phyloP scores from a whole-genome alignment of 2,888 invertebrate species.

The Drosophila neonasuta region DNA sequence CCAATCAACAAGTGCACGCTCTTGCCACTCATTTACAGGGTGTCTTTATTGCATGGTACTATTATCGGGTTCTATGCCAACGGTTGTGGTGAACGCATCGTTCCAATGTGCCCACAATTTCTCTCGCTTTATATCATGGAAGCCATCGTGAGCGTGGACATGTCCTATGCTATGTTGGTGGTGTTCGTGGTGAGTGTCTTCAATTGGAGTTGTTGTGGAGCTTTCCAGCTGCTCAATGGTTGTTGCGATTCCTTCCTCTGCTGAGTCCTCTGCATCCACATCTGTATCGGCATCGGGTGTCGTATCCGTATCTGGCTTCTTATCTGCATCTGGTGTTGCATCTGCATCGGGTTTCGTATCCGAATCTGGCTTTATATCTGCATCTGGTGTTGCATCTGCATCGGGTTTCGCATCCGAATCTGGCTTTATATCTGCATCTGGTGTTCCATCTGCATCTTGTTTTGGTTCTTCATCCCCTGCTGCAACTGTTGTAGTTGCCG shows the following conservation, averaged over 20 bases:
- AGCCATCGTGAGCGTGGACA: slow-evolving; percentile 54
- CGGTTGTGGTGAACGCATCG: slow-evolving; percentile 35
- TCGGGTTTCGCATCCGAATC: not conserved
- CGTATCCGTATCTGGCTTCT: not conserved
- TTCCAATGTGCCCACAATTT: slow-evolving; percentile 51
- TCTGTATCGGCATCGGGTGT: not conserved
- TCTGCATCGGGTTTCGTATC: not conserved
- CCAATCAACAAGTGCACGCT: slow-evolving; percentile 38
- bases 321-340: too few species aligned
- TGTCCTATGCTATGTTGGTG: slow-evolving; percentile 18
- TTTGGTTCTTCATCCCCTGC: not conserved
- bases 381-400: not conserved
- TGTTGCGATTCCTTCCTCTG: too few species aligned
- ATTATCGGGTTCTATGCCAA: not conserved
- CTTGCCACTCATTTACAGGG: slow-evolving; percentile 23
- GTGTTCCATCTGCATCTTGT: not conserved
- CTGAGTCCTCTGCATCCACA: not conserved
- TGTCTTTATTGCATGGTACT: slow-evolving; percentile 19
- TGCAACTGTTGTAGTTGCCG: not conserved
- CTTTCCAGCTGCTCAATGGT: not conserved
- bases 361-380: not conserved
- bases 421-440: not conserved
- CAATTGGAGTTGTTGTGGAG: not conserved
- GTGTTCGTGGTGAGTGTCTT: not conserved
- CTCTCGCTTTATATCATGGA: slow-evolving; percentile 45